Conservation (phyloP, 2,797 vertebrate species). For the Anomalospiza imberbis region DNA sequence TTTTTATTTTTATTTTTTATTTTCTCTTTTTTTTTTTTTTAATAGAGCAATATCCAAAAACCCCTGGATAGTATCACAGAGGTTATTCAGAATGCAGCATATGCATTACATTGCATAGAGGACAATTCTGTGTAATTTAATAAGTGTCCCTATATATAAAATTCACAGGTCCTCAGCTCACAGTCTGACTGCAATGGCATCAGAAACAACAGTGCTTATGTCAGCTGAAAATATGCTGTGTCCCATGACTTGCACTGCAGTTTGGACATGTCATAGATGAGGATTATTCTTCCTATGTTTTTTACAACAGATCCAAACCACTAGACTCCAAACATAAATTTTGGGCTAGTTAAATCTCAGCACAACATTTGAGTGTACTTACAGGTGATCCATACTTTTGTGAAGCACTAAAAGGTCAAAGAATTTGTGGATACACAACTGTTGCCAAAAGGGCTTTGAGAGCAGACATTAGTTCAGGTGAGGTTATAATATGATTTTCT, state of each 20-base stretch:
- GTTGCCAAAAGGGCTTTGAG: background rate
- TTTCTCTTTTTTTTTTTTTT: background rate
- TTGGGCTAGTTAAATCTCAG: background rate
- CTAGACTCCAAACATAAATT: background rate
- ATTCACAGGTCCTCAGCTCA: background rate
- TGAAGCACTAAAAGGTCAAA: conserved; percentile 25
- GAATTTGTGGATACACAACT: background rate
- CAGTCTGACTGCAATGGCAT: background rate
- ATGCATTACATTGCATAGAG: background rate
- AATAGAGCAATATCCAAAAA: background rate
- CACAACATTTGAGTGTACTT: background rate
- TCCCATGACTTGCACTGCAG: background rate
- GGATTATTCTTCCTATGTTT: background rate
- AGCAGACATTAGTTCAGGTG: background rate
- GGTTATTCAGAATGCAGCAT: background rate
- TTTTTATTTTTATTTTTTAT: too few relatives aligned
- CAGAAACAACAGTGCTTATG: background rate
- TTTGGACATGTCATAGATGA: background rate
- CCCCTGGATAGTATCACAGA: background rate
- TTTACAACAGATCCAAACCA: background rate
- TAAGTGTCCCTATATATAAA: background rate
- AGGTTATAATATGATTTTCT: background rate
- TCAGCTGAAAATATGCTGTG: background rate
- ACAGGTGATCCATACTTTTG: background rate
- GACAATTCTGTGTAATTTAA: background rate